These are phyloP conservation scores for Anhinga rufa DNA, from an alignment of 2,113 vertebrate genomes.

Conservation along the genomic window DNA sequence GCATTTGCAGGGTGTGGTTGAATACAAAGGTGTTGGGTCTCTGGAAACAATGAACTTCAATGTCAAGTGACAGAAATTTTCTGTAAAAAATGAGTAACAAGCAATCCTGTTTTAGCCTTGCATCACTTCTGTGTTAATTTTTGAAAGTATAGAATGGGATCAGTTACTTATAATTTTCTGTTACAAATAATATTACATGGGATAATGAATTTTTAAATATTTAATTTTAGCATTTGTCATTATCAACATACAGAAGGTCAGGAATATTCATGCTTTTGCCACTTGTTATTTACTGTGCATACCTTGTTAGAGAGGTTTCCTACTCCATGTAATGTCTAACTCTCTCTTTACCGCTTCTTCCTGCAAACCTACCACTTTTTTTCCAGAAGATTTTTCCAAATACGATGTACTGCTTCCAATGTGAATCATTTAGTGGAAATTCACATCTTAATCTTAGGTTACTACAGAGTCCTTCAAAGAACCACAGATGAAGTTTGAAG, in stretches of 20 bases:
- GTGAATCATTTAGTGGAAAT: not conserved
- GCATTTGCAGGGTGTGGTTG: not conserved
- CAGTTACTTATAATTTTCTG: not conserved
- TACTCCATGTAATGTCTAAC: not conserved
- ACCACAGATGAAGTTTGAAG: not conserved
- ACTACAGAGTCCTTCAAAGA: not conserved
- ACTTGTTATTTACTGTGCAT: not conserved
- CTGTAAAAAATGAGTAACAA: not conserved
- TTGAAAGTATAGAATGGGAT: not conserved
- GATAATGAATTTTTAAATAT: not conserved
- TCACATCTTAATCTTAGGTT: not conserved
- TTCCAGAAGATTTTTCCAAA: not conserved
- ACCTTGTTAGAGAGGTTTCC: not conserved
- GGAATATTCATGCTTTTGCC: not conserved
- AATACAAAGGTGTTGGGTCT: not conserved
- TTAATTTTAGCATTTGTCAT: not conserved
- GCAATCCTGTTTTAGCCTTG: not conserved
- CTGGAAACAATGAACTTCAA: not conserved
- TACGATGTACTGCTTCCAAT: not conserved
- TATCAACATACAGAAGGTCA: not conserved
- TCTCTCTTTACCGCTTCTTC: not conserved
- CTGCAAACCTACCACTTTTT: not conserved
- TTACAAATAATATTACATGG: not conserved
- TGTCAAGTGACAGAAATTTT: not conserved
- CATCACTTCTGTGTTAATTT: not conserved